Percentiles rank a stretch among this genome's conserved stretches.
Conservation (phyloP, 2,113 vertebrate species). For the Rattus norvegicus region DNA sequence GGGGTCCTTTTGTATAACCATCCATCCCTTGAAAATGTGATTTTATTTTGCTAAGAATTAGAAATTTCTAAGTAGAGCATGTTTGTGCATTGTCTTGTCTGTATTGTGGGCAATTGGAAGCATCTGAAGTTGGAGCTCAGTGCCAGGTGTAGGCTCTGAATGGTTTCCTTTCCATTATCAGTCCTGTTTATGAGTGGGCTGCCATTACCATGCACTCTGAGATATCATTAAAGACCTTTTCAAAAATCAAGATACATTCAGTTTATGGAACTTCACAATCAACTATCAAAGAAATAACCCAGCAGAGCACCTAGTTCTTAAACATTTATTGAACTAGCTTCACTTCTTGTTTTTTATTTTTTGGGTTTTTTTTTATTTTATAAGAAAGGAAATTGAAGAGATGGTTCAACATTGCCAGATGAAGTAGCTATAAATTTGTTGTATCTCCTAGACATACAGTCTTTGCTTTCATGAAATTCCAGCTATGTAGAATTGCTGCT, state of each 20-base stretch:
- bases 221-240: not conserved
- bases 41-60: slow-evolving; percentile 22
- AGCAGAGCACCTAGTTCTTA: slow-evolving; percentile 27
- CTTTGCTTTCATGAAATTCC: not conserved
- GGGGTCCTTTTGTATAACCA: not conserved
- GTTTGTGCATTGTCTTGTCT: not conserved
- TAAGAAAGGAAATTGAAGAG: not conserved
- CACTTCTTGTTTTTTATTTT: slow-evolving; percentile 10
- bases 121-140: slow-evolving; percentile 33
- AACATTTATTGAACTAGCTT: not conserved
- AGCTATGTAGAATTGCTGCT: not conserved
- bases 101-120: not conserved
- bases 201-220: not conserved
- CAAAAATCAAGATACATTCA: slow-evolving; percentile 22
- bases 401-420: not conserved
- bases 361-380: not conserved
- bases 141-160: not conserved
- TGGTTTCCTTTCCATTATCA: slow-evolving; percentile 24
- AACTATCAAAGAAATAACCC: slow-evolving; percentile 7
- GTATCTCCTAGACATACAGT: not conserved
- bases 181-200: not conserved
- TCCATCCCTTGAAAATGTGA: slow-evolving; percentile 38
- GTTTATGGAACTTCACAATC: slow-evolving; percentile 18
- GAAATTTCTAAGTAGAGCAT: not conserved
- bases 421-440: not conserved